phyloP scores from a whole-genome alignment of 1,140 invertebrate species.

The Eumaeus atala region DNA sequence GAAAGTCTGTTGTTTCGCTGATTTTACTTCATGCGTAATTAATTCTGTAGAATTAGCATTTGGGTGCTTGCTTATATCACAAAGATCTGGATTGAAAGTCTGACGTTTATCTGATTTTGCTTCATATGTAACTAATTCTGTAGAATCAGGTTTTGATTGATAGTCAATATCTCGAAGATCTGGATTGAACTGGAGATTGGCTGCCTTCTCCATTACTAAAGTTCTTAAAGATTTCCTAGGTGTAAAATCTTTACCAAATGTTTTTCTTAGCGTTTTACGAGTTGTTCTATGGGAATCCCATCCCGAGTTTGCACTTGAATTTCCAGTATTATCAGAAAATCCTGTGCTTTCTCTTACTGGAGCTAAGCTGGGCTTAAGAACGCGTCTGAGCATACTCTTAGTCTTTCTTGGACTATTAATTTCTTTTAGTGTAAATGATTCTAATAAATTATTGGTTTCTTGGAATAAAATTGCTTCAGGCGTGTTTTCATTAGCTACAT shows the following conservation, averaged over 20 bases:
- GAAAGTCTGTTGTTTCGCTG: too few species aligned
- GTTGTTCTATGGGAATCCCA: constrained; percentile 64
- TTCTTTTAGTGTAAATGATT: constrained; percentile 32
- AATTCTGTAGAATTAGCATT: too few species aligned
- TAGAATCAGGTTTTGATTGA: too few species aligned
- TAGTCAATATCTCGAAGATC: constrained; percentile 13
- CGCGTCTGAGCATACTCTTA: constrained; percentile 39
- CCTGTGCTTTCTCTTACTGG: constrained; percentile 36
- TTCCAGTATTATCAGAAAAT: constrained; percentile 36
- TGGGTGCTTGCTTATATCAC: too few species aligned
- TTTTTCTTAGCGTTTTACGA: constrained; percentile 52
- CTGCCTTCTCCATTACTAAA: constrained; percentile 59
- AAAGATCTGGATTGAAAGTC: too few species aligned
- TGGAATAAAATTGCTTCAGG: constrained; percentile 43
- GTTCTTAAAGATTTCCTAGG: constrained; percentile 51
- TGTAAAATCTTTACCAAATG: constrained; percentile 59
- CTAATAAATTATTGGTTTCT: constrained; percentile 30
- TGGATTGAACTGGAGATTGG: constrained; percentile 34
- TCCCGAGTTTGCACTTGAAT: constrained; percentile 52
- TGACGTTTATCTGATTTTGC: too few species aligned
- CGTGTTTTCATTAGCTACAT: constrained; percentile 23
- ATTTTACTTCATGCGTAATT: too few species aligned
- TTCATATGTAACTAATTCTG: too few species aligned
- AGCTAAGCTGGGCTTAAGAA: constrained; percentile 37
- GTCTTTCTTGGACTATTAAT: constrained; percentile 42